These are phyloP conservation scores for Apis laboriosa DNA, from an alignment of 1,140 invertebrate species.

Conservation along the genomic window DNA sequence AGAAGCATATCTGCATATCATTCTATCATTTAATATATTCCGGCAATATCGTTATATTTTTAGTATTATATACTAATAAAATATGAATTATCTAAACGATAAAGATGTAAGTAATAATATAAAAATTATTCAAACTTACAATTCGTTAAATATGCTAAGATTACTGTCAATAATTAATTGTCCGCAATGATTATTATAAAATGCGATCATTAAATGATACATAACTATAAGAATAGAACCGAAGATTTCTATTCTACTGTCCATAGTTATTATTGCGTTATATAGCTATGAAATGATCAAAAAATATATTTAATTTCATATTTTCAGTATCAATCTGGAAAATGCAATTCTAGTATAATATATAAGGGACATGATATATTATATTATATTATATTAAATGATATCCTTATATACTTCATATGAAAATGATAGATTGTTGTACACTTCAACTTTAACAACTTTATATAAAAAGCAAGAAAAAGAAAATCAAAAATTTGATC, in stretches of 20 bases:
- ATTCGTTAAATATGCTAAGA: neutral
- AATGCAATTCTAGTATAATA: too few relatives aligned
- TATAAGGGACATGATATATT: too few relatives aligned
- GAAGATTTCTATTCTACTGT: neutral
- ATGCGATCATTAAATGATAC: neutral
- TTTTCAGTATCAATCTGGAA: too few relatives aligned
- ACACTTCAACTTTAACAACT: too few relatives aligned
- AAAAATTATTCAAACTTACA: neutral
- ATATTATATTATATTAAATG: too few relatives aligned
- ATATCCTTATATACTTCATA: too few relatives aligned
- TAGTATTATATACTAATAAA: neutral
- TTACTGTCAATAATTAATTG: neutral
- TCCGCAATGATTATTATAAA: neutral
- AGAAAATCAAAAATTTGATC: too few relatives aligned
- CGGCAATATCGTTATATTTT: too few relatives aligned
- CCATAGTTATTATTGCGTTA: fast-evolving
- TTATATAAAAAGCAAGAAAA: too few relatives aligned
- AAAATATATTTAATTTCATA: neutral
- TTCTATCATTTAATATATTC: neutral
- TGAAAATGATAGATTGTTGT: too few relatives aligned
- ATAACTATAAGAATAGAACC: fast-evolving
- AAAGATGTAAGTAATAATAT: too few relatives aligned
- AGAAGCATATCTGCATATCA: constrained; percentile 11
- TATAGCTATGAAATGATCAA: neutral
- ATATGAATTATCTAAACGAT: too few relatives aligned